Conservation (phyloP, 2,113 vertebrate species). For the Serilophus lunatus region DNA sequence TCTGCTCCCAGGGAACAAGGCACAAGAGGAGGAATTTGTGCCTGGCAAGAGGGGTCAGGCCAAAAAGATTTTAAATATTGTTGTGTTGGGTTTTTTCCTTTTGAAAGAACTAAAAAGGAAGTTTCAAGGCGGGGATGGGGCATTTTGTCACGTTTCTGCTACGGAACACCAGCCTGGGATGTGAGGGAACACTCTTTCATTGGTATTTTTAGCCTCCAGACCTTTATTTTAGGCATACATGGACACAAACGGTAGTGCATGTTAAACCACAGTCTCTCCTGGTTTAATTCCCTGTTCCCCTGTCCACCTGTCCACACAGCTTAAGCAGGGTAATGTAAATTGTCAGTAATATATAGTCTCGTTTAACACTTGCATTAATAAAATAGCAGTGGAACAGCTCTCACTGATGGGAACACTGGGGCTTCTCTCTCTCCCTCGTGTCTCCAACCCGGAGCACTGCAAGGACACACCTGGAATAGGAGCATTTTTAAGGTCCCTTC, state of each 20-base stretch:
- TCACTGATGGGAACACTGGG: not conserved
- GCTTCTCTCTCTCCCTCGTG: not conserved
- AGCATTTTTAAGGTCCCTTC: rapidly evolving
- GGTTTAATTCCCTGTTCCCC: conserved; percentile 4
- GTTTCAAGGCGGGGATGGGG: rapidly evolving
- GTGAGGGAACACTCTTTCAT: not conserved
- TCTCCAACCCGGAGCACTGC: not conserved
- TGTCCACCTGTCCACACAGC: not conserved
- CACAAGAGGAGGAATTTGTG: not conserved
- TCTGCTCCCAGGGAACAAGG: too few species aligned
- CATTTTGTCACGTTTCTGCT: not conserved
- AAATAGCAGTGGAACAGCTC: not conserved
- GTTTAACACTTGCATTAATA: conserved; percentile 17
- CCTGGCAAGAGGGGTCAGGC: not conserved
- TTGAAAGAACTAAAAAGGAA: too few species aligned
- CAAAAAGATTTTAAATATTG: too few species aligned
- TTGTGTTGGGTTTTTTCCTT: too few species aligned
- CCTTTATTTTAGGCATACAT: not conserved
- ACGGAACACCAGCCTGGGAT: not conserved
- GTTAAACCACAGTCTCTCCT: not conserved
- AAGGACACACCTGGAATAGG: not conserved
- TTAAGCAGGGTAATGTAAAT: not conserved
- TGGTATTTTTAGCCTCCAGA: not conserved
- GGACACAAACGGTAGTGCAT: not conserved
- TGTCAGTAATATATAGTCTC: not conserved